Base-by-base conservation (phyloP, 2,888 invertebrate species). In the Notodonta ziczac region DNA sequence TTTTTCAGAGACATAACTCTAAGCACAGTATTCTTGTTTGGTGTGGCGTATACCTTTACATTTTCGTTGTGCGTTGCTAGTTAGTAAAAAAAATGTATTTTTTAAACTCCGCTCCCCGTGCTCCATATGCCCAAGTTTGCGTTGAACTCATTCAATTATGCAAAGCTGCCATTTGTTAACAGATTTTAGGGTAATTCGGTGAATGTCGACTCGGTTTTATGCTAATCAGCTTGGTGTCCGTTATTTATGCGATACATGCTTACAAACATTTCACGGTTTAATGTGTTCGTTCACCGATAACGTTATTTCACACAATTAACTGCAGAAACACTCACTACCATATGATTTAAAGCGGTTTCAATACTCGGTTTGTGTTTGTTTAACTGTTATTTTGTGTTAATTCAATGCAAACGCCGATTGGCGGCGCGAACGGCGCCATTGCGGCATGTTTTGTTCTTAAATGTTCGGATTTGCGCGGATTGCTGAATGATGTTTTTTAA, bases 151-250 rank as follows among this genome's bases (percentile, higher is more conserved):
- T 90, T 90, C 84, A 91, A 90, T 91, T 92, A 93, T 91, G 92
- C 88, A 91, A 89, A 92, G 88, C 92, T 77, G 82, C 89, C 90
- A 93, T 92, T 91, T 89, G 92, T 92, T 93, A 91, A 89, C 93
- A 92, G 91, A 91, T 92, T 92, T 90, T 83, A 84, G 87, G 84
- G 89, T 87, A 89, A 89, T 91, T 88, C 87, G 75, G 86, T 77
- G 80, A 86, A 87, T 87, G 89, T 89, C 84, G 86, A 85, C 81
- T 85, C 85, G 85, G 89, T 86, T 88, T 88, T 90, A 92, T 91
- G 91, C 78, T 91, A 91, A 92, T 90, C 87, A 91, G 90, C 89
- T 91, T 90, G 90, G 85, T 86, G 85, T 85, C 86, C 83, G 86
- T 89, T 89, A 91, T 93, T 91, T 91, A 92, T 85, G 85, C 81